phyloP scores from a whole-genome alignment of 2,113 vertebrate species.

The Xenopus tropicalis region UCB_Xtro_10.0 CM004446.2:24368001-24368500 shows the following conservation, averaged over 20 bases:
- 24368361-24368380: neutral
- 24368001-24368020: neutral
- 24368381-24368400: slow-evolving; percentile 12
- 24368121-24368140: neutral
- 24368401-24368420: slow-evolving; percentile 27
- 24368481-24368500: too few relatives aligned
- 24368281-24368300: too few relatives aligned
- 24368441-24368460: slow-evolving; percentile 19
- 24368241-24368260: neutral
- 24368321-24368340: neutral
- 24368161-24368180: slow-evolving; percentile 3
- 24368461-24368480: slow-evolving; percentile 10
- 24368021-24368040: slow-evolving; percentile 12
- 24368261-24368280: neutral
- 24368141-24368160: neutral
- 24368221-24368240: neutral
- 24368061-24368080: slow-evolving; percentile 27
- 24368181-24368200: slow-evolving; percentile 22
- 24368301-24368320: too few relatives aligned
- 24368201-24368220: neutral
- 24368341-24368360: slow-evolving; percentile 8
- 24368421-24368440: slow-evolving; percentile 25
- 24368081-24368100: slow-evolving; percentile 15
- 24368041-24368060: slow-evolving; percentile 33
- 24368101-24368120: slow-evolving; percentile 35